Evolutionary conservation across 2,888 invertebrate genomes (phyloP).

Genomic region (Nymphalis polychloros): DNA sequence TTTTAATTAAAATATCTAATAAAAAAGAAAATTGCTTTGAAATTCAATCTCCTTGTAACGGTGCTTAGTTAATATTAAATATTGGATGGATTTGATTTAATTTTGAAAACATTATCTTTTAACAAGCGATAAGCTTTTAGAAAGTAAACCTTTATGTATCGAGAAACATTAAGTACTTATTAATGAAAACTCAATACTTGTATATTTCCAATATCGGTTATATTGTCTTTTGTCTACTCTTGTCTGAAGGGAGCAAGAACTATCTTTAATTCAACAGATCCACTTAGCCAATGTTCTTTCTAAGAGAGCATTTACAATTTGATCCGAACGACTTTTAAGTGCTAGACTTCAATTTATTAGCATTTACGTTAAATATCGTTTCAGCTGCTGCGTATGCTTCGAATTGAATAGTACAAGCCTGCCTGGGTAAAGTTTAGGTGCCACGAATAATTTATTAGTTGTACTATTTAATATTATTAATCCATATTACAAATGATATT

Average conservation of each 20-base stretch:
- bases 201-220: neutral
- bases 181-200: too few relatives aligned
- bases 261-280: constrained; percentile 48
- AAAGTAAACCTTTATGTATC: too few relatives aligned
- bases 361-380: constrained; percentile 9
- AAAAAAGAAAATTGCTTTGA: neutral
- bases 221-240: constrained; percentile 30
- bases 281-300: constrained; percentile 40
- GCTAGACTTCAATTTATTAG: constrained; percentile 27
- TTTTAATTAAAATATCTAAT: neutral
- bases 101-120: too few relatives aligned
- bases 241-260: constrained; percentile 37
- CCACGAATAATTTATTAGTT: too few relatives aligned
- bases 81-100: too few relatives aligned
- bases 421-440: too few relatives aligned
- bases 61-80: too few relatives aligned
- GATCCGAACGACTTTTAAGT: constrained; percentile 38
- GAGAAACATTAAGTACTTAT: too few relatives aligned
- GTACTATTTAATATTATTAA: too few relatives aligned
- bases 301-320: constrained; percentile 38
- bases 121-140: too few relatives aligned
- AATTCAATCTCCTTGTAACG: neutral
- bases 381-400: neutral
- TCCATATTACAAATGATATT: too few relatives aligned
- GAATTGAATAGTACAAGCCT: too few relatives aligned